Conservation (phyloP, 2,797 vertebrate genomes). For the Erithacus rubecula region DNA sequence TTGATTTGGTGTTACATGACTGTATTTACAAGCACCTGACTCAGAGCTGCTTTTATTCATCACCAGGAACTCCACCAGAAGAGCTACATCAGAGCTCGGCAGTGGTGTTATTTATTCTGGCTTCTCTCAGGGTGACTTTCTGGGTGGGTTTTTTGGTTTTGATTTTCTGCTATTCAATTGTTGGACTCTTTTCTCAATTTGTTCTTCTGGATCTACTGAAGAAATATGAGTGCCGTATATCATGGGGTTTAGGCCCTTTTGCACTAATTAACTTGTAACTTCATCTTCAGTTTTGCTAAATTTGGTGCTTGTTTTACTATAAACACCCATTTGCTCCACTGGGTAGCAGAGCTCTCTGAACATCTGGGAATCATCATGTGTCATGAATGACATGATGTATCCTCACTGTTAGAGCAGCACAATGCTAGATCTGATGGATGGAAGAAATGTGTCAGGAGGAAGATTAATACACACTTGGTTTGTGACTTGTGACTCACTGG, state of each 20-base stretch:
- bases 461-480: conserved; percentile 63
- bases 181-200: conserved; percentile 44
- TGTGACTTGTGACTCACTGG: conserved; percentile 64
- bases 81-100: conserved; percentile 19
- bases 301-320: conserved; percentile 64
- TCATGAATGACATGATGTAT: conserved; percentile 73
- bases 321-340: conserved; percentile 70
- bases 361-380: conserved; percentile 74
- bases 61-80: conserved; percentile 38
- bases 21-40: conserved; percentile 36
- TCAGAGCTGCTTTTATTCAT: conserved; percentile 48
- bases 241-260: neutral
- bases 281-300: conserved; percentile 62
- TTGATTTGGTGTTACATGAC: neutral
- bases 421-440: conserved; percentile 72
- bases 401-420: conserved; percentile 67
- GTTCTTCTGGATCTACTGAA: conserved; percentile 43
- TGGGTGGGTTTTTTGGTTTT: conserved; percentile 1
- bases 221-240: neutral
- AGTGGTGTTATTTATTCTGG: conserved; percentile 33
- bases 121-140: conserved; percentile 7
- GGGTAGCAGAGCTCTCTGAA: conserved; percentile 58
- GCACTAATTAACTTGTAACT: conserved; percentile 70
- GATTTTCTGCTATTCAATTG: neutral
- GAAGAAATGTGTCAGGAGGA: conserved; percentile 55